A percentile compares a stretch with the other conserved stretches of the same genome.
These are phyloP conservation scores for Psittacula cyanocephala DNA, from an alignment of 2,113 vertebrate genomes.

Conservation along the genomic window DNA sequence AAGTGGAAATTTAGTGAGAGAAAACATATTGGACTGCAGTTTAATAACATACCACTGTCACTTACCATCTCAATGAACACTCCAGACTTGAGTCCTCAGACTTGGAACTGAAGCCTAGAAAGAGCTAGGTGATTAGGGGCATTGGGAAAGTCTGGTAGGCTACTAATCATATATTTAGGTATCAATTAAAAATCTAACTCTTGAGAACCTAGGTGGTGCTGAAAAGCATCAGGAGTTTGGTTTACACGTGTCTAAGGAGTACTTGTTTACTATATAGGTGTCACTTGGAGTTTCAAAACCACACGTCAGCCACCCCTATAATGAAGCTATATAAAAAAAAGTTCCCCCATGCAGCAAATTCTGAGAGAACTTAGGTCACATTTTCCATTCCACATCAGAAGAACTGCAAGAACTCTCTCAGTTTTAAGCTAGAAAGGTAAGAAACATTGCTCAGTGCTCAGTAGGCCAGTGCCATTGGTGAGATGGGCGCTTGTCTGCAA, in stretches of 20 bases:
- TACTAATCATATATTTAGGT: not conserved
- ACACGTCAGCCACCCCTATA: fast-evolving
- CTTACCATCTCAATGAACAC: not conserved
- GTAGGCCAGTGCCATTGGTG: not conserved
- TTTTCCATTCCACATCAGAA: not conserved
- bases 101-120: not conserved
- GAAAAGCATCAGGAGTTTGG: not conserved
- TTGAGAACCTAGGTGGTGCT: not conserved
- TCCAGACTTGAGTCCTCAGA: not conserved
- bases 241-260: not conserved
- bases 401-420: not conserved
- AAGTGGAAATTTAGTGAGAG: not conserved
- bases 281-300: not conserved
- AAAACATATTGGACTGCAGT: not conserved
- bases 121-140: not conserved
- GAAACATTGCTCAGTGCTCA: not conserved
- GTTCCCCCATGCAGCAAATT: not conserved
- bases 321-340: not conserved
- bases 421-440: not conserved
- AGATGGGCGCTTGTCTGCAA: not conserved
- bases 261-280: not conserved
- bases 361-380: not conserved
- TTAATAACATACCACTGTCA: not conserved
- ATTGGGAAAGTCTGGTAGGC: not conserved
- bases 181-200: not conserved